These are phyloP conservation scores for Platycheirus rosarum DNA, from an alignment of 2,888 invertebrate genomes.

Conservation along the genomic window DNA sequence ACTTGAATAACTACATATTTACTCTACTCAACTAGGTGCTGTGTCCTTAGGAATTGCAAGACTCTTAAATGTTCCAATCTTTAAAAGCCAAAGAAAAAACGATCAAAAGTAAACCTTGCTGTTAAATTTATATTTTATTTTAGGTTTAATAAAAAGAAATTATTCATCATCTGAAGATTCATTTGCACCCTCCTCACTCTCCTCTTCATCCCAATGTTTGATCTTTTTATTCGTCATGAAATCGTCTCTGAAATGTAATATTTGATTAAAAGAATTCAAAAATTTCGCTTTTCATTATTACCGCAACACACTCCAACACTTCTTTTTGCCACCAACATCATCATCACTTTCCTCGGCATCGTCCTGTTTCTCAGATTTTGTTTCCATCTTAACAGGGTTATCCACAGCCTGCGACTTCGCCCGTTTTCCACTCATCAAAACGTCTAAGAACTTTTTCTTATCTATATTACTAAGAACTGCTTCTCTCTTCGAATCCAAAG, in stretches of 20 bases:
- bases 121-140: slow-evolving; percentile 10
- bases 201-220: slow-evolving; percentile 95
- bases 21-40: slow-evolving; percentile 28
- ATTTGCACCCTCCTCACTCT: slow-evolving; percentile 74
- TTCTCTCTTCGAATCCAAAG: slow-evolving; percentile 90
- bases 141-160: slow-evolving; percentile 10
- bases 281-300: slow-evolving; percentile 72
- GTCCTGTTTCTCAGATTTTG: slow-evolving; percentile 83
- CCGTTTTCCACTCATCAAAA: slow-evolving; percentile 87
- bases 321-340: slow-evolving; percentile 80
- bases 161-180: slow-evolving; percentile 38
- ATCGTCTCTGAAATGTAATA: slow-evolving; percentile 86
- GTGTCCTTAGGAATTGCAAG: slow-evolving; percentile 51
- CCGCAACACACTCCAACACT: slow-evolving; percentile 86
- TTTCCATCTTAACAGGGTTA: slow-evolving; percentile 83
- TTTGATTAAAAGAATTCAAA: neutral
- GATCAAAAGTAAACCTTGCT: neutral
- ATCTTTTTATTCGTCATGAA: slow-evolving; percentile 94
- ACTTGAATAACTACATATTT: neutral
- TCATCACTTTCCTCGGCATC: slow-evolving; percentile 81
- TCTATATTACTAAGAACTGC: slow-evolving; percentile 88
- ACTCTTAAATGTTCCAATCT: slow-evolving; percentile 47
- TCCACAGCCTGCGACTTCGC: slow-evolving; percentile 84
- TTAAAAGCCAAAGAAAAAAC: neutral
- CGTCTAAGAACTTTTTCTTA: slow-evolving; percentile 90